A percentile compares a stretch with the other conserved stretches of the same genome.
Conservation (phyloP, 2,888 invertebrate species). For the Metellina segmentata region DNA sequence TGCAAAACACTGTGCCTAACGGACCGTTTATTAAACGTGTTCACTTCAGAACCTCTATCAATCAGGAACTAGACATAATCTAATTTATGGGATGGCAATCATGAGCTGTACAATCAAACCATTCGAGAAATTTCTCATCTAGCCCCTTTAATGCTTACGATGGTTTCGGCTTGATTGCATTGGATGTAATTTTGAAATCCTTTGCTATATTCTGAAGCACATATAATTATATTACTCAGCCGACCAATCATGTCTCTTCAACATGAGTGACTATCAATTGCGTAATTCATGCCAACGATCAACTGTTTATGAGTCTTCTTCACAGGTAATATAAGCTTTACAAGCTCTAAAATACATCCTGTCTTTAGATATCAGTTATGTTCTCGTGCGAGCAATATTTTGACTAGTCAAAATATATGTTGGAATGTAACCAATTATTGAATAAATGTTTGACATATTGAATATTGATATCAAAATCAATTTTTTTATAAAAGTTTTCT, state of each 20-base stretch:
- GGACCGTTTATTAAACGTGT: not conserved
- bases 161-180: not conserved
- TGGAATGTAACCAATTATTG: too few relatives aligned
- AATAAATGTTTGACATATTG: too few relatives aligned
- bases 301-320: not conserved
- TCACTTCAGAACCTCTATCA: not conserved
- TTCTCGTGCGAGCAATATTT: too few relatives aligned
- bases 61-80: not conserved
- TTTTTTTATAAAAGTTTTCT: too few relatives aligned
- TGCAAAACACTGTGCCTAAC: not conserved
- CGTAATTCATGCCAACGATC: not conserved
- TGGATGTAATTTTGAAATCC: constrained; percentile 1
- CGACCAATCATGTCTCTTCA: not conserved
- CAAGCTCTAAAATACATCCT: too few relatives aligned
- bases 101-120: not conserved
- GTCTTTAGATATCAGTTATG: too few relatives aligned
- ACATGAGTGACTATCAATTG: not conserved
- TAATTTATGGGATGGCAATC: not conserved
- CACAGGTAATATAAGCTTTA: too few relatives aligned
- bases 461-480: too few relatives aligned
- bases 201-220: not conserved
- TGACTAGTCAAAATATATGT: too few relatives aligned
- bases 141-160: not conserved
- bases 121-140: not conserved
- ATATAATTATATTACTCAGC: not conserved